Conservation (phyloP, 2,113 vertebrate genomes). For the Meriones unguiculatus region DNA sequence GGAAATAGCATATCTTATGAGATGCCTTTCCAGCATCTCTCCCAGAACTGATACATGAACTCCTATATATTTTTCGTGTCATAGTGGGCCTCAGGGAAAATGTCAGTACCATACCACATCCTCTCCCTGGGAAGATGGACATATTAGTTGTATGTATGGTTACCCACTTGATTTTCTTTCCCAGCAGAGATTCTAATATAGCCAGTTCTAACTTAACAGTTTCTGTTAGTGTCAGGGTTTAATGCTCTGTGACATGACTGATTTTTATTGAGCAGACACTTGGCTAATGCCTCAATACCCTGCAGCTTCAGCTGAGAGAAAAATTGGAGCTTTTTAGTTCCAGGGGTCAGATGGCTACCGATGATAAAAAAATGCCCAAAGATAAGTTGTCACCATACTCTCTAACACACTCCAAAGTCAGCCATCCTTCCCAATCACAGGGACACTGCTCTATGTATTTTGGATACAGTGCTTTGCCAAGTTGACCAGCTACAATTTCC, state of each 20-base stretch:
- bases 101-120: background rate
- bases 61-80: background rate
- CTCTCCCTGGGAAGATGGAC: background rate
- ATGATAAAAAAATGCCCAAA: background rate
- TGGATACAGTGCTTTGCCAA: background rate
- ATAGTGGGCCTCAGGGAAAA: background rate
- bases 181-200: background rate
- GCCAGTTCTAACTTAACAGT: background rate
- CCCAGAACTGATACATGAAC: background rate
- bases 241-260: background rate
- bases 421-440: background rate
- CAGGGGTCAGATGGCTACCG: background rate
- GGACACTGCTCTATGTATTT: background rate
- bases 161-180: background rate
- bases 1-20: background rate
- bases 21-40: background rate
- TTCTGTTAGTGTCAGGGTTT: background rate
- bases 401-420: background rate
- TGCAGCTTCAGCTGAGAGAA: background rate
- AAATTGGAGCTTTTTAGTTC: background rate
- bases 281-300: background rate
- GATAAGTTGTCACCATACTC: background rate
- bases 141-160: background rate
- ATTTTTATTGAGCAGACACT: background rate
- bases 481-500: background rate